Evolutionary conservation across 2,888 invertebrate species (phyloP), one percentile per base, ranked within the genome.

Genomic region (Drosophila robusta): DNA sequence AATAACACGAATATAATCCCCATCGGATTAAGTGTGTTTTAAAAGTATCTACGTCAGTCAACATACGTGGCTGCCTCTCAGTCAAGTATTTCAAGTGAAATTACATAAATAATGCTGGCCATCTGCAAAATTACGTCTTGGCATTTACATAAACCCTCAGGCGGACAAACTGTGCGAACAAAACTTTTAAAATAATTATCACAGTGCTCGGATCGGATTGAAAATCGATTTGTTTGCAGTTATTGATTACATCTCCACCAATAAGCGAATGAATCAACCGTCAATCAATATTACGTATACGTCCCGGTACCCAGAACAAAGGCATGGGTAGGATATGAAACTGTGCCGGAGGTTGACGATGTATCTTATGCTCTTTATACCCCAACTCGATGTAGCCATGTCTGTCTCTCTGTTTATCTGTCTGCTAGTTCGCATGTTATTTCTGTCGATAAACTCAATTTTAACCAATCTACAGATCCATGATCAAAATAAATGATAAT

Each of bases 81-180:
- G 38, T 45, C 42, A 34, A 29, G 18, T 22, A n/a, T 26, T 42
- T 26, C n/a, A 38, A 38, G 22, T 14, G 14, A 8, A 36, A 26
- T 29, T 29, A 29, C 26, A 64, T 55, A 80, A 60, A 73, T 68
- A 58, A 16, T 29, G 36, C 49, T 24, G 54, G 18, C 41, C 57
- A 24, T 47, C 51, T 73, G 39, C 52, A 51, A 67, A 73, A 67
- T 57, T 62, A 64, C 46, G 24, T 44, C 34, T 34, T 14, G 39
- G 12, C 38, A 18, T 18, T 18, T 18, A 18, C 18, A 18, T 18
- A 18, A 18, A 2, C 18, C 18, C 18, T 18, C 18, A 18, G 18
- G 18, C 18, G 1, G 18, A 18, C 18, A 47, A 22, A 22, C 22
- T 52, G 58, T 62, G 8, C 46, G 22, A 29, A 32, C 4, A 32